Percentiles rank a stretch among this genome's conserved stretches.
Conservation (phyloP, 2,113 vertebrate species). For the Drymodes brunneopygia region DNA sequence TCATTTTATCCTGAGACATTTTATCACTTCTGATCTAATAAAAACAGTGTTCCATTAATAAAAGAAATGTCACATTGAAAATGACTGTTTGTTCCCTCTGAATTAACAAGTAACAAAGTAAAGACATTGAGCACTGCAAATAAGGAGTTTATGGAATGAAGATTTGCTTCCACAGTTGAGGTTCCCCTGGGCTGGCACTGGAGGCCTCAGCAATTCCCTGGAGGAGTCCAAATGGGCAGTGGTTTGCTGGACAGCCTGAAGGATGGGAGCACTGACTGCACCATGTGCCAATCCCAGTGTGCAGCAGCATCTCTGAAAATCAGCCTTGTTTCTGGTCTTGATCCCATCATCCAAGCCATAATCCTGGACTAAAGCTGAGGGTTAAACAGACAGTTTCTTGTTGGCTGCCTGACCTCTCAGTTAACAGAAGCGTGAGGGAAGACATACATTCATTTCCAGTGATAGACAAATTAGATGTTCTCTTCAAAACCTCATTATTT, state of each 20-base stretch:
- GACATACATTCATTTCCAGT: neutral
- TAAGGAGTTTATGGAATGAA: neutral
- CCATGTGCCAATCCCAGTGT: neutral
- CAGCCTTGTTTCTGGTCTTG: neutral
- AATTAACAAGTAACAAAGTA: neutral
- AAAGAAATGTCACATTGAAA: slow-evolving; percentile 12
- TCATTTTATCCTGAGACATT: neutral
- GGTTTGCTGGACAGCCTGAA: neutral
- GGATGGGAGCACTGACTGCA: neutral
- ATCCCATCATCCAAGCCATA: neutral
- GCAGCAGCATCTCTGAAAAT: neutral
- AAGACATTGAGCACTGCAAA: neutral
- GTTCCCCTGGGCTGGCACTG: neutral
- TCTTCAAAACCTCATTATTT: slow-evolving; percentile 35
- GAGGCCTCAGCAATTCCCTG: neutral
- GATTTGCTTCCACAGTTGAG: neutral
- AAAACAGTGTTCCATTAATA: slow-evolving; percentile 23
- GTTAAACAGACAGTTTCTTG: neutral
- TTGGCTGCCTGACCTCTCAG: neutral
- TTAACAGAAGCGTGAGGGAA: neutral
- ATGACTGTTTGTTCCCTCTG: neutral
- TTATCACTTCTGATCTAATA: slow-evolving; percentile 36
- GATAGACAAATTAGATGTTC: slow-evolving; percentile 9
- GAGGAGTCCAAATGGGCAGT: neutral
- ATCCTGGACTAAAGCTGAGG: neutral